Base-by-base conservation (phyloP, 2,797 vertebrate species). In the Yasuhikotakia modesta region DNA sequence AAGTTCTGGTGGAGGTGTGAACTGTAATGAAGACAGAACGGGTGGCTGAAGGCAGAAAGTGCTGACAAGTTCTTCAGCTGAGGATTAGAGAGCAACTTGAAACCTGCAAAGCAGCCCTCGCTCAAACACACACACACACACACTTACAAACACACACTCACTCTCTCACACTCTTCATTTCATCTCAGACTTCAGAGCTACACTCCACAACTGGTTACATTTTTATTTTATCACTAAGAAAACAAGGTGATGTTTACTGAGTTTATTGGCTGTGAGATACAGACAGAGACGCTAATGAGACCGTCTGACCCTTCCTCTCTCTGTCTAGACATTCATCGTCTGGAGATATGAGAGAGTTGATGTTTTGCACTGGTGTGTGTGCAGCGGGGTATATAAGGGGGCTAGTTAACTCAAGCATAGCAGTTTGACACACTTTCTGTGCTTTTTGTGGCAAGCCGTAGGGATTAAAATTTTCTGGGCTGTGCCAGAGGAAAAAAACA, bases 21-120 rank as follows among this genome's bases (percentile, higher is more conserved):
- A 80, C 85, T 85, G 67, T 91, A 88, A 91, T 90, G 32, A 70
- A 86, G 21, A n/a, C n/a, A n/a, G 76, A 87, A 85, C 84, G 73
- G 58, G n/a, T 11, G 0, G 50, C 1, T 5, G 45, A 55, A 67
- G 45, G 72, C 63, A 82, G 73, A 84, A 82, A 85, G 85, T 19
- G 66, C 80, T 84, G 83, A 87, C 81, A 83, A 76, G 74, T 73
- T 65, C n/a, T 65, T 71, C 35, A 68, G 87, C 86, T 86, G 81
- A 85, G 78, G 53, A n/a, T 14, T 79, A 58, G 12, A 83, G 85
- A 69, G 84, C 78, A 24, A 74, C 80, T 80, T 80, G 48, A 84
- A 63, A 86, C 74, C 81, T 74, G 81, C 19, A 58, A n/a, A 43
- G 53, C 76, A 68, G 69, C 53, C 58, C 21, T 70, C 58, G 24